Evolutionary conservation across 2,113 vertebrate genomes (phyloP), one percentile per base, ranked within the genome.

Genomic region (Numenius arquata): DNA sequence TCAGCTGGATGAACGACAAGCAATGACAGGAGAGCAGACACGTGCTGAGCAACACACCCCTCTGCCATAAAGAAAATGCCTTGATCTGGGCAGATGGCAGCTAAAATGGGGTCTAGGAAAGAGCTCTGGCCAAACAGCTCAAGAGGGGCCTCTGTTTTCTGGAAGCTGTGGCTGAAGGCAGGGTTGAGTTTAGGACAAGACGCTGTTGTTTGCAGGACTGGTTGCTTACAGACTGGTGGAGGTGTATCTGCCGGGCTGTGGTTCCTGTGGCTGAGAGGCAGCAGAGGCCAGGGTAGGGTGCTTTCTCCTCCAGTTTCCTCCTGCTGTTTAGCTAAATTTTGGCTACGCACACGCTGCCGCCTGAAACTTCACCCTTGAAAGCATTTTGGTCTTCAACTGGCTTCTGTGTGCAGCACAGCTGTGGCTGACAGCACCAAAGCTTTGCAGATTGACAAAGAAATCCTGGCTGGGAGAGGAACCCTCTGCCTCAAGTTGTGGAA

Each of bases 1-100:
- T 91, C 43, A 61, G 5, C 27, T 27, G 12, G 22, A 21, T 65
- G 70, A 85, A 81, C 21, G 38, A 62, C 17, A 67, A 34, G 26
- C 15, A 21, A 18, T 0, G 2, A 50, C 0, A 0, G 36, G 36
- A 70, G 59, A 87, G 47, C 30, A 47, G 68, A 65, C 19, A 29
- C 8, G 14, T 12, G 16, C 15, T 72, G 73, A 71, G 30, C 38
- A 75, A 47, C 12, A 47, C 19, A 5, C 7, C 9, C 32, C 25
- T 85, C 32, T 75, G 32, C 30, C 18, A 38, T 80, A 47, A 50
- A 79, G 56, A 25, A 73, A 90, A 48, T 34, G 12, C 15, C 65
- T 65, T 63, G 9, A 27, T 52, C 38, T 77, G 61, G 45, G 29
- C 22, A 43, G 38, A 19, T 11, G 26, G 19, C 72, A 88, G 72